phyloP scores from a whole-genome alignment of 2,113 vertebrate species.

The Micromys minutus region DNA sequence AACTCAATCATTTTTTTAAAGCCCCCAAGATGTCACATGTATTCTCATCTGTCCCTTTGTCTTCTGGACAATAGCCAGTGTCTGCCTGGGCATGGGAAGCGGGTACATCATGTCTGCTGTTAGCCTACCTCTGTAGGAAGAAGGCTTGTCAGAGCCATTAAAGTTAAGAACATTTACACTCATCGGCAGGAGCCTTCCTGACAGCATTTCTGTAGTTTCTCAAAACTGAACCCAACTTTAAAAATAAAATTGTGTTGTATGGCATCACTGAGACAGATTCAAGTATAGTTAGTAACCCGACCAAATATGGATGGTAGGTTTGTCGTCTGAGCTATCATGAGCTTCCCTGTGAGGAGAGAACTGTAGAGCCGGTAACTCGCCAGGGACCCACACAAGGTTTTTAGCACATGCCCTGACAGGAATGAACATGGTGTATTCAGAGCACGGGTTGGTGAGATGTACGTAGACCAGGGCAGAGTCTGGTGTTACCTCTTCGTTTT shows the following conservation, averaged over 20 bases:
- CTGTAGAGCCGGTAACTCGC: not conserved
- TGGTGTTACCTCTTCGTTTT: not conserved
- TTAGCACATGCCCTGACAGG: not conserved
- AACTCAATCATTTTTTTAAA: not conserved
- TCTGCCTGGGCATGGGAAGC: not conserved
- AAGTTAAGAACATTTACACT: slow-evolving; percentile 24
- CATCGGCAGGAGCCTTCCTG: not conserved
- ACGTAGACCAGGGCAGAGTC: not conserved
- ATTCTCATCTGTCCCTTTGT: not conserved
- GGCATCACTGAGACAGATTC: not conserved
- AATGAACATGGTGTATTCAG: not conserved
- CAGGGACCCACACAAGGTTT: not conserved
- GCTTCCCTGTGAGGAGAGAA: not conserved
- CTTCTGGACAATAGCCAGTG: not conserved
- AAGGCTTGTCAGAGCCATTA: slow-evolving; percentile 14
- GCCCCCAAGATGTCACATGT: not conserved
- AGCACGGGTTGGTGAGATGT: not conserved
- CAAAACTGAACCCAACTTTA: not conserved
- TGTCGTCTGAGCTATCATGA: not conserved
- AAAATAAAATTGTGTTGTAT: not conserved
- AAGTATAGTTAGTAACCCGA: slow-evolving; percentile 17
- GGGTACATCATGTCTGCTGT: not conserved
- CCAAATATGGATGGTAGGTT: not conserved
- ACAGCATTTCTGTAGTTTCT: not conserved
- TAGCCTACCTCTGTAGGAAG: not conserved